phyloP scores from a whole-genome alignment of 2,888 invertebrate species.

The Drosophila kuntzei region DNA sequence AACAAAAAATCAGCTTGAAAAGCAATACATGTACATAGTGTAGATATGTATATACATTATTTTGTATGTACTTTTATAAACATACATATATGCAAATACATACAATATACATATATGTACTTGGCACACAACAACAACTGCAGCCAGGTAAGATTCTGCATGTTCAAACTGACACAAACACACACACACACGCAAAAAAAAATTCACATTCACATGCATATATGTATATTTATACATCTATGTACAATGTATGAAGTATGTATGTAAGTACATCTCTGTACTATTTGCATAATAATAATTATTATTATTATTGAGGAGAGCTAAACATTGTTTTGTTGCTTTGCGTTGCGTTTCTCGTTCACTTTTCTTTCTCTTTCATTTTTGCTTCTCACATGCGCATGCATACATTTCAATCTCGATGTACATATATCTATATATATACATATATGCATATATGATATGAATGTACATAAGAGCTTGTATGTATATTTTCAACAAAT shows the following conservation, averaged over 20 bases:
- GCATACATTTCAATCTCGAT: conserved; percentile 24
- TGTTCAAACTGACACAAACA: conserved; percentile 28
- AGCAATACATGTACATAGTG: conserved; percentile 31
- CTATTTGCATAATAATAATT: conserved; percentile 15
- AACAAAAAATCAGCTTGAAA: conserved; percentile 25
- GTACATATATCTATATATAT: background rate
- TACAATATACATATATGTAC: conserved; percentile 21
- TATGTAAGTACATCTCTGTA: conserved; percentile 11
- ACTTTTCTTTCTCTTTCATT: conserved; percentile 21
- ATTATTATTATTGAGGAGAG: conserved; percentile 20
- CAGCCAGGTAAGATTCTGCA: conserved; percentile 49
- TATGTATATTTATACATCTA: background rate
- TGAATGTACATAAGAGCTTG: background rate
- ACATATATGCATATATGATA: background rate
- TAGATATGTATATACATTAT: background rate
- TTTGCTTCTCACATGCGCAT: conserved; percentile 51
- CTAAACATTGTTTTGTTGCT: conserved; percentile 40
- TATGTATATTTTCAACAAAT: conserved; percentile 34
- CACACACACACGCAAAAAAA: conserved; percentile 14
- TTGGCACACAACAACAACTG: conserved; percentile 60
- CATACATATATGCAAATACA: conserved; percentile 7
- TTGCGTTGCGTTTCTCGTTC: conserved; percentile 12
- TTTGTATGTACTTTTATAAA: background rate
- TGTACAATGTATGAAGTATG: too few relatives aligned
- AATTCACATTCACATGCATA: conserved; percentile 21